These are phyloP conservation scores for Hypotaenidia okinawae DNA, from an alignment of 2,797 vertebrate species.

Conservation along the genomic window DNA sequence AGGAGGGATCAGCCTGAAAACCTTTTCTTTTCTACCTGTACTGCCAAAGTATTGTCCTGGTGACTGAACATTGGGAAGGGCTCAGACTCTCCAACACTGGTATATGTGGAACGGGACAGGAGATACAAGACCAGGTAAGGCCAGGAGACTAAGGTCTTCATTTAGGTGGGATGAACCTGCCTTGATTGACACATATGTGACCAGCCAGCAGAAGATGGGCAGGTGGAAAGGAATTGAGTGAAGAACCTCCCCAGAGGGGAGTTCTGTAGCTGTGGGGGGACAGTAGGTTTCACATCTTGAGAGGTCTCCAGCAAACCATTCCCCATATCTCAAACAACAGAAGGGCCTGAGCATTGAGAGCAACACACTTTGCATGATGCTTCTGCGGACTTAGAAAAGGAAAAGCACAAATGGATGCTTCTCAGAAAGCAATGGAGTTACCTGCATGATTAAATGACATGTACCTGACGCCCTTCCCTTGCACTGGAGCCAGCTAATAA, in stretches of 20 bases:
- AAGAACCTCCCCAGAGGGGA: background rate
- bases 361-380: background rate
- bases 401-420: background rate
- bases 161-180: background rate
- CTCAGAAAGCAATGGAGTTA: background rate
- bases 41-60: background rate
- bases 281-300: background rate
- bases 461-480: background rate
- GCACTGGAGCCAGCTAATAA: background rate
- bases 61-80: background rate
- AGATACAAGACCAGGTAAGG: background rate
- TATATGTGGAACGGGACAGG: background rate
- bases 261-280: background rate
- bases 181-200: background rate
- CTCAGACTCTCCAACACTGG: background rate
- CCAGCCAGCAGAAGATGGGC: background rate
- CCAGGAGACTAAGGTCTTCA: background rate
- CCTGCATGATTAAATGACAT: background rate
- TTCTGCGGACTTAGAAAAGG: background rate
- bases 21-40: background rate
- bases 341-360: background rate
- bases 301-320: background rate
- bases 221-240: background rate
- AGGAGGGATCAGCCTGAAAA: background rate
- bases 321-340: background rate